Percentiles rank a stretch among this genome's conserved stretches.
phyloP scores from a whole-genome alignment of 2,797 vertebrate genomes.

The Hoplostethus mediterraneus region DNA sequence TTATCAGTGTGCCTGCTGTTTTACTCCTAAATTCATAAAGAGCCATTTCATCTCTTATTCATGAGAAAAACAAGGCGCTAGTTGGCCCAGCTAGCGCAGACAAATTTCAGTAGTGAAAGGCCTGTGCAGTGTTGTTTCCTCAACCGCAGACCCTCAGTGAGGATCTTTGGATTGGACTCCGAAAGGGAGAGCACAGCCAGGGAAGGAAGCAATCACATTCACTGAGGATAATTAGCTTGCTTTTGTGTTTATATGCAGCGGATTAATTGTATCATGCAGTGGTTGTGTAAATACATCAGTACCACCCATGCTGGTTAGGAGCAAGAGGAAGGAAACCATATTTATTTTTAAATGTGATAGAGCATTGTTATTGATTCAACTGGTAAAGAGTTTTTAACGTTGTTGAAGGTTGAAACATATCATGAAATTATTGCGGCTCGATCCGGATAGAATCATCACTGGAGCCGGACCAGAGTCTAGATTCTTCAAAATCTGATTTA shows the following conservation, averaged over 20 bases:
- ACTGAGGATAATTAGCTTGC: conserved; percentile 57
- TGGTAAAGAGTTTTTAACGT: no score
- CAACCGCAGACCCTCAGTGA: conserved; percentile 26
- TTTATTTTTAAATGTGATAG: no score
- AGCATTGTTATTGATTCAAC: no score
- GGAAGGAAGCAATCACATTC: conserved; percentile 44
- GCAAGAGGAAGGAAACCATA: not conserved
- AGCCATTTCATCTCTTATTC: conserved; percentile 73
- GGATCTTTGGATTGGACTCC: conserved; percentile 29
- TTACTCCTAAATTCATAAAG: conserved; percentile 51
- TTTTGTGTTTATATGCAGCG: conserved; percentile 33
- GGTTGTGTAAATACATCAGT: conserved; percentile 23
- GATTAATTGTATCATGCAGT: conserved; percentile 55
- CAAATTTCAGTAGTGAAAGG: conserved; percentile 39
- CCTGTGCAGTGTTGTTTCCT: conserved; percentile 40
- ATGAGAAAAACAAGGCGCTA: conserved; percentile 74
- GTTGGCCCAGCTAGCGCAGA: conserved; percentile 53
- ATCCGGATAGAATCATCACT: no score
- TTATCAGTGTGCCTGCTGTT: conserved; percentile 31
- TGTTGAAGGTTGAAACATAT: no score
- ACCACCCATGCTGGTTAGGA: conserved; percentile 18
- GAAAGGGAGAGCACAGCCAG: conserved; percentile 41
- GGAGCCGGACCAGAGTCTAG: no score
- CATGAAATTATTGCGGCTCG: no score
- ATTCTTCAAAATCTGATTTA: no score